Base-by-base conservation (phyloP, 2,113 vertebrate genomes). In the Etia nguti region DNA sequence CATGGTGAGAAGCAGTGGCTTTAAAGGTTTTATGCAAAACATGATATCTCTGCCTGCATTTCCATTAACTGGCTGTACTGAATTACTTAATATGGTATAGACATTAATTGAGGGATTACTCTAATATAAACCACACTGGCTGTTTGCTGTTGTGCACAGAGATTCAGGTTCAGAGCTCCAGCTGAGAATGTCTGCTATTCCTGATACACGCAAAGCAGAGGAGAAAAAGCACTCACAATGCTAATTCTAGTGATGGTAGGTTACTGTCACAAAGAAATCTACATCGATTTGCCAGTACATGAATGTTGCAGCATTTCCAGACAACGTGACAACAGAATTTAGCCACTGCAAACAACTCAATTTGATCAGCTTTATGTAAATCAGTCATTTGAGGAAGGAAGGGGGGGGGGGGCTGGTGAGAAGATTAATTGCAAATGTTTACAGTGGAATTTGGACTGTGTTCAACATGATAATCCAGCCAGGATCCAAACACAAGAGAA, bases 31-130 rank as follows among this genome's bases (percentile, higher is more conserved):
- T 96, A 97, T 97, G 96, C 95, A 96, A 96, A 96, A 93, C 92
- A 84, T 89, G 93, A 94, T 91, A 92, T 96, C 93, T 94, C 93
- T 85, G 90, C 77, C 62, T 92, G 90, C 93, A 92, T 94, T 95
- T 94, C 94, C 95, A 95, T 95, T 96, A 95, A 94, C 93, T 91
- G 83, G 90, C 95, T 86, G 92, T 90, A 93, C 89, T 94, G 94
- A 95, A 95, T 95, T 90, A 94, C 94, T 96, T 96, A 96, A 96
- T 96, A 94, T 92, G 93, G 93, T 96, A 95, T 93, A 95, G 94
- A 96, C 94, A 91, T 96, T 96, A 96, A 96, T 96, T 96, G 96
- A 97, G 92, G 95, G 96, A 96, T 97, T 96, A 96, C 92, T 94
- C 81, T 89, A 92, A 95, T 93, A 94, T 93, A 94, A 96, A 95